Evolutionary conservation across 2,888 invertebrate genomes (phyloP), one percentile per base, ranked within the genome.

Genomic region (Molanna angustata): DNA sequence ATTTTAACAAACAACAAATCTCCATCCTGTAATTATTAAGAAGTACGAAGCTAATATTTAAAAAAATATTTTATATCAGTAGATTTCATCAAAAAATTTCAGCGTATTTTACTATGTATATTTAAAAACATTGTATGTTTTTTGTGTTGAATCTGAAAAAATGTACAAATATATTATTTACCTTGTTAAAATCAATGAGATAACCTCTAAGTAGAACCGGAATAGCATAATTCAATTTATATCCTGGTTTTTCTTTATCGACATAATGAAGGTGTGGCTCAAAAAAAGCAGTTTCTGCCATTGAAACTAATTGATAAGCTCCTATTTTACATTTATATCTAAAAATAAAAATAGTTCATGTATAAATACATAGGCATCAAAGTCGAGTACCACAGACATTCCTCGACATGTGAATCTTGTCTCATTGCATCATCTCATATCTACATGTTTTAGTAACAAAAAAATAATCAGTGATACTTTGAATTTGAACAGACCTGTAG

Each of bases 201-300:
- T 80, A 79, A 48, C 67, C 52, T 40, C 47, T 68, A 20, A 82
- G 73, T 14, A 80, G 67, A 35, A 84, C 66, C 6, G 85, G 84
- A 19, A 84, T 62, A 1, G 79, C 70, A 61, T 80, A 80, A n/a
- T n/a, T n/a, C 43, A 81, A 64, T 58, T 69, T 62, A 33, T n/a
- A n/a, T n/a, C n/a, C n/a, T n/a, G 64, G 64, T 49, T 51, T 54
- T n/a, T 66, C 70, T 40, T 67, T 66, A 13, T 70, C 67, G 42
- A 62, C 67, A 62, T 74, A 78, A 49, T 73, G 67, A 49, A 84
- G 64, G 63, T 74, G 82, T 16, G 80, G 71, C 57, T 80, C 79
- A 57, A 74, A 70, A 65, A 84, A 80, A 58, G 67, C 64, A 55
- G 72, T 72, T 62, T 70, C 62, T 11, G 61, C 56, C 31, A 64